Base-by-base conservation (phyloP, 2,888 invertebrate species). In the Noctuana brunneofusca region DNA sequence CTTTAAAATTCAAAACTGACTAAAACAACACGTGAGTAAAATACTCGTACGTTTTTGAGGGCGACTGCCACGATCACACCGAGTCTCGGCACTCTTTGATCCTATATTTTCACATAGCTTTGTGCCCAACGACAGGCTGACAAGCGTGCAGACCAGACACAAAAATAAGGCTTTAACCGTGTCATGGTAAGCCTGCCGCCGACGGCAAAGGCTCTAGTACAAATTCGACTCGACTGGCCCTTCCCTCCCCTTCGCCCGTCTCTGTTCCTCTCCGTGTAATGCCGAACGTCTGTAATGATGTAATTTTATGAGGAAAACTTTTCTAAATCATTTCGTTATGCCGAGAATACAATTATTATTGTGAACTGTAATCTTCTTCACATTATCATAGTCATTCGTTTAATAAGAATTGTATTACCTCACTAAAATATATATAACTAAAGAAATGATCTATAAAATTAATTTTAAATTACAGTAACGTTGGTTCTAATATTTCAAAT, bases 111-210 rank as follows among this genome's bases (percentile, higher is more conserved):
- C 86, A 84, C 87, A 83, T 87, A 86, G 90, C 90, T 90, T 90
- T 91, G 89, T 88, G 81, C 75, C 69, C 86, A 85, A 81, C 86
- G 84, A 79, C 86, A 81, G 84, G 81, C 82, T 90, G 90, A 90
- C 90, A 90, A 86, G 88, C 89, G 86, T 81, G 82, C 86, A 81
- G 85, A 86, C 84, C 87, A 86, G 84, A 89, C 88, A 84, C 89
- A 89, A 90, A 91, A 90, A 90, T 90, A 89, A 89, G 88, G 90
- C 89, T 89, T 90, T 89, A 85, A 86, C 86, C 88, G 80, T 89
- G 90, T 89, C 90, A 89, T 80, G 80, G 87, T 89, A 90, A 91
- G 89, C 90, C 89, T 90, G 89, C 85, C 79, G 84, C 78, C 87
- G 90, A 89, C 90, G 86, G 87, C 89, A 90, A 90, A 90, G 90